These are phyloP conservation scores for Arothron firmamentum DNA, from an alignment of 2,113 vertebrate species.

Conservation along the genomic window DNA sequence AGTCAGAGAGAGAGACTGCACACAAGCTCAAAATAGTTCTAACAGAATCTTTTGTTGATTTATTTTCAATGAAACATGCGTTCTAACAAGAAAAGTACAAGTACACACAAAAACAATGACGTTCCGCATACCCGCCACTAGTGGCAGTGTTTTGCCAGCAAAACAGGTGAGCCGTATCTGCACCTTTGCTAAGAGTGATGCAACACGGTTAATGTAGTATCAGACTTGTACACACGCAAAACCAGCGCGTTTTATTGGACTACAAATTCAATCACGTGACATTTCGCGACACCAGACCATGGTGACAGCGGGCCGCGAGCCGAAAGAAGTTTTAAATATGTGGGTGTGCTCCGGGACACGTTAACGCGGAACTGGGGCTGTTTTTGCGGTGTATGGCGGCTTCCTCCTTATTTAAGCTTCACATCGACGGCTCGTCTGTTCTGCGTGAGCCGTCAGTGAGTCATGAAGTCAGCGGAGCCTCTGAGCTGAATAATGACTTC, in stretches of 20 bases:
- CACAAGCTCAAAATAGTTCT: neutral
- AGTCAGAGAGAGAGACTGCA: neutral
- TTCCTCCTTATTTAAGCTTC: constrained; percentile 48
- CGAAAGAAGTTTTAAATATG: neutral
- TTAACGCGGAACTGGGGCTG: constrained; percentile 60
- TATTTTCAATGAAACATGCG: neutral
- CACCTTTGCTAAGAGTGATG: constrained; percentile 25
- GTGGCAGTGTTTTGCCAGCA: constrained; percentile 1
- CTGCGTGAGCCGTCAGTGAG: neutral
- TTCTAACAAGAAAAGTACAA: neutral
- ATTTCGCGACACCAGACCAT: neutral
- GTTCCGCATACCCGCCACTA: neutral
- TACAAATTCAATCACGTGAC: constrained; percentile 45
- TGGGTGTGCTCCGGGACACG: neutral
- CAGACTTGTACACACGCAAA: no score
- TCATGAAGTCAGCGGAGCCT: neutral
- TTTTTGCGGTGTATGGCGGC: constrained; percentile 25
- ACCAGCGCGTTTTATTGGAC: constrained; percentile 6
- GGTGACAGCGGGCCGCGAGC: constrained; percentile 19
- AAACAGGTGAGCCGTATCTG: constrained; percentile 21
- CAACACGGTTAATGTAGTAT: constrained; percentile 48
- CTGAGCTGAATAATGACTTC: neutral
- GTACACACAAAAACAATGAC: neutral
- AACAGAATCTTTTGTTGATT: neutral
- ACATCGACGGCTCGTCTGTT: neutral